These are phyloP conservation scores for Lindbergichthys nudifrons DNA, from an alignment of 2,797 vertebrate species.

Conservation along the genomic window DNA sequence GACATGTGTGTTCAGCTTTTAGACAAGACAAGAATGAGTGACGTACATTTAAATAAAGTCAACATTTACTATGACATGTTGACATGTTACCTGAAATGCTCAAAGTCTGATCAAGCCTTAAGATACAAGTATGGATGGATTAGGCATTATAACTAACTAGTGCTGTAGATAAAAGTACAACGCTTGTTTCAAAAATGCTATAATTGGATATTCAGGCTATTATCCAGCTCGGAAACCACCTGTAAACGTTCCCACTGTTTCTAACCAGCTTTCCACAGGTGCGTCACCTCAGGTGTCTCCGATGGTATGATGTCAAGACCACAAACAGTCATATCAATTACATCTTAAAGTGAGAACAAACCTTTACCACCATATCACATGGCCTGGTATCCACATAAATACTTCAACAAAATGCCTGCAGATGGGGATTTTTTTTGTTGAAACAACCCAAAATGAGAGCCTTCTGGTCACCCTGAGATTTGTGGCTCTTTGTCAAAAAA, in stretches of 20 bases:
- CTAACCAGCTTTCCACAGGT: constrained; percentile 24
- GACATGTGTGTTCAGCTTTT: too few species aligned
- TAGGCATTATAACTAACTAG: too few species aligned
- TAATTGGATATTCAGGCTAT: too few species aligned
- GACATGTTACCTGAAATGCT: too few species aligned
- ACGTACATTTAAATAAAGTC: too few species aligned
- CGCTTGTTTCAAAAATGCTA: too few species aligned
- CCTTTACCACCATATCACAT: constrained; percentile 8
- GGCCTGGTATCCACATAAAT: constrained; percentile 20
- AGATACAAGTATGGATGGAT: too few species aligned
- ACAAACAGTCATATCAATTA: constrained; percentile 1
- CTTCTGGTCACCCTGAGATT: neutral
- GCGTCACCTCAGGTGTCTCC: constrained; percentile 24
- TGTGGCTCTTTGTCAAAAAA: neutral
- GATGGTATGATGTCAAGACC: constrained; percentile 29
- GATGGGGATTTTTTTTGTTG: neutral
- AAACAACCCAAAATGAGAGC: neutral
- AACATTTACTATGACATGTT: too few species aligned
- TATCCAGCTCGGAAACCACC: too few species aligned
- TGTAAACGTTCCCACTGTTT: neutral
- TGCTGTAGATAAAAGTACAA: too few species aligned
- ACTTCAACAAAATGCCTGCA: neutral
- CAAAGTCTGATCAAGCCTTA: too few species aligned
- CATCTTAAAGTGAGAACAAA: constrained; percentile 10
- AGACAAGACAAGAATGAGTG: too few species aligned